Conservation (phyloP, 1,140 invertebrate species). For the Thaumetopoea pityocampa region DNA sequence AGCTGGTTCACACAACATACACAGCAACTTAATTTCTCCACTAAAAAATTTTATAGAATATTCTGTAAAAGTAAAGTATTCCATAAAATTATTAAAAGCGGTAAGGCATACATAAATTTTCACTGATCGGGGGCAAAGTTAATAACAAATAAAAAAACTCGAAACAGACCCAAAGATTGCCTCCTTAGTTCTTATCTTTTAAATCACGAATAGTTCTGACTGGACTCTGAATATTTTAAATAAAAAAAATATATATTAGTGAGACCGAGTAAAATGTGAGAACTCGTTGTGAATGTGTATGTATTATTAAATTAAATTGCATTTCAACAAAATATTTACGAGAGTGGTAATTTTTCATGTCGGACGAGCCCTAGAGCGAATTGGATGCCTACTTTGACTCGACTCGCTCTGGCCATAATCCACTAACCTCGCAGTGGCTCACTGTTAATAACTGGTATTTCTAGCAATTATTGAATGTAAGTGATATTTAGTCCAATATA, state of each 20-base stretch:
- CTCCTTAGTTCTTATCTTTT: too few species aligned
- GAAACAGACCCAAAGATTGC: too few species aligned
- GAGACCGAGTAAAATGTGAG: slow-evolving; percentile 18
- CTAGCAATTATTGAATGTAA: too few species aligned
- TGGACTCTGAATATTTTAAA: slow-evolving; percentile 15
- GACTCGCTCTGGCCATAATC: slow-evolving; percentile 8
- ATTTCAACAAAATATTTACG: slow-evolving; percentile 55
- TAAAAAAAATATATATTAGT: slow-evolving; percentile 10
- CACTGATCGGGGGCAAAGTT: too few species aligned
- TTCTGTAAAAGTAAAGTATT: too few species aligned
- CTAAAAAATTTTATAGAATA: too few species aligned
- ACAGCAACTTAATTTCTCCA: too few species aligned
- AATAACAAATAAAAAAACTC: too few species aligned
- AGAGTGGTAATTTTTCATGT: slow-evolving; percentile 52
- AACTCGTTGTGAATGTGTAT: slow-evolving; percentile 29
- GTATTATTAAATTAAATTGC: slow-evolving; percentile 56
- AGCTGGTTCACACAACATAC: too few species aligned
- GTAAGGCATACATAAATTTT: too few species aligned
- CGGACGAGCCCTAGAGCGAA: slow-evolving; percentile 39
- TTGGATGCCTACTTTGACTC: slow-evolving; percentile 7
- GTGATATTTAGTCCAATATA: too few species aligned
- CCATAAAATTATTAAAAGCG: too few species aligned
- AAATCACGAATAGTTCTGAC: slow-evolving; percentile 7
- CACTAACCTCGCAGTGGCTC: slow-evolving; percentile 6
- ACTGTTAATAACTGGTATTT: slow-evolving; percentile 7